Evolutionary conservation across 2,797 vertebrate genomes (phyloP).

Genomic region (Aselliscus stoliczkanus): DNA sequence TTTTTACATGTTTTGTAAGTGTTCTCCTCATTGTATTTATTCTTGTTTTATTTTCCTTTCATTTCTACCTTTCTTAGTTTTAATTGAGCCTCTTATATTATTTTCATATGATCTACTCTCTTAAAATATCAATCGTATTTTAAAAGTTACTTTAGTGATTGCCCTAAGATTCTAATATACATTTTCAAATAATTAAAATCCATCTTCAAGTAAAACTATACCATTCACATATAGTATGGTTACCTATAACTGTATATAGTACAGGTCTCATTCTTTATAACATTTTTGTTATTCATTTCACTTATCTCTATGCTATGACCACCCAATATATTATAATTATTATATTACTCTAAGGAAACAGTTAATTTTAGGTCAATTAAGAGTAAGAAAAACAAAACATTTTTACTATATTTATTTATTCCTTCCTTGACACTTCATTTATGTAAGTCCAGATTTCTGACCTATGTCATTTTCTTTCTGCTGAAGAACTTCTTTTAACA

Average conservation of each 20-base stretch:
- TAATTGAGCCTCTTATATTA: not conserved
- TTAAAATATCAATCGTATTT: not conserved
- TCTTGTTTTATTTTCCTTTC: not conserved
- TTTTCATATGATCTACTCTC: not conserved
- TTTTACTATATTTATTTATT: not conserved
- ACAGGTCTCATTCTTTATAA: not conserved
- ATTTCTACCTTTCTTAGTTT: not conserved
- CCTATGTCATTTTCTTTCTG: not conserved
- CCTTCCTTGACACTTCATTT: not conserved
- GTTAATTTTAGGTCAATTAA: not conserved
- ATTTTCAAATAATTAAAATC: not conserved
- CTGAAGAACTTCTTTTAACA: not conserved
- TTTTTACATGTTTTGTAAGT: not conserved
- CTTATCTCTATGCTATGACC: not conserved
- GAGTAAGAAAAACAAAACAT: not conserved
- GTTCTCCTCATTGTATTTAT: not conserved
- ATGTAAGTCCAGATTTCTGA: not conserved
- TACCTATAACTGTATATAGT: not conserved
- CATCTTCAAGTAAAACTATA: not conserved
- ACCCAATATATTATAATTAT: not conserved
- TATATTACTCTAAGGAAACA: not conserved
- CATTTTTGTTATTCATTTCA: not conserved
- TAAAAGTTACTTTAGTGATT: not conserved
- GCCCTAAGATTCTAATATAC: not conserved
- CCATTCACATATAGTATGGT: not conserved